Conservation (phyloP, 2,797 vertebrate species). For the Siniperca undulata region DNA sequence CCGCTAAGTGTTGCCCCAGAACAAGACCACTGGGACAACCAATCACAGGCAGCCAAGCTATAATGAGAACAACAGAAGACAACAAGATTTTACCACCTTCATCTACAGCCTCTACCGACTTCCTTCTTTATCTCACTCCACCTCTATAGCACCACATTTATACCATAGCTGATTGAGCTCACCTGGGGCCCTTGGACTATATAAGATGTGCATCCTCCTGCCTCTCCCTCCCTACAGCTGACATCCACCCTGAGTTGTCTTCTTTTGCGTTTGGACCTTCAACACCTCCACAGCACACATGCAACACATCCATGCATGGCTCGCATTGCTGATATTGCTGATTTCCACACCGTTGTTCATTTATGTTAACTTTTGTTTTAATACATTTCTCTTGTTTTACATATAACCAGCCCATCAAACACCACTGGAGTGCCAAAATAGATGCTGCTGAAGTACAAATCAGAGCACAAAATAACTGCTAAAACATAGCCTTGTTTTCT, state of each 20-base stretch:
- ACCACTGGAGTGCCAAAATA: background rate
- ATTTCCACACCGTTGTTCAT: background rate
- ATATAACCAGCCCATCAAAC: background rate
- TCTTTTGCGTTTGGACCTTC: background rate
- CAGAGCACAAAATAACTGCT: background rate
- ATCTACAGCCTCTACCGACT: constrained; percentile 5
- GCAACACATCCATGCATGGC: background rate
- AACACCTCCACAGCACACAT: background rate
- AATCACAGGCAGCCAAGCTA: constrained; percentile 27
- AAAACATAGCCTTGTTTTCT: background rate
- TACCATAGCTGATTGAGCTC: background rate
- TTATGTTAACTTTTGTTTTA: background rate
- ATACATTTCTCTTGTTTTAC: background rate
- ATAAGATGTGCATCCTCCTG: background rate
- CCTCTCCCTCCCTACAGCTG: background rate
- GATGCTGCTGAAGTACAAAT: background rate
- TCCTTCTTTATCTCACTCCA: constrained; percentile 7
- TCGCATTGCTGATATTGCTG: background rate
- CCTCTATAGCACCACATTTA: background rate
- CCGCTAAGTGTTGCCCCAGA: constrained; percentile 15
- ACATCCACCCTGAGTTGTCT: background rate
- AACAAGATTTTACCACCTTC: constrained; percentile 14
- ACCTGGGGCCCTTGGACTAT: background rate
- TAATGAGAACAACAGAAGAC: constrained; percentile 56
- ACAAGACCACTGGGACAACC: constrained; percentile 32